These are phyloP conservation scores for Hypsopygia costalis DNA, from an alignment of 2,888 invertebrate species.

Conservation along the genomic window DNA sequence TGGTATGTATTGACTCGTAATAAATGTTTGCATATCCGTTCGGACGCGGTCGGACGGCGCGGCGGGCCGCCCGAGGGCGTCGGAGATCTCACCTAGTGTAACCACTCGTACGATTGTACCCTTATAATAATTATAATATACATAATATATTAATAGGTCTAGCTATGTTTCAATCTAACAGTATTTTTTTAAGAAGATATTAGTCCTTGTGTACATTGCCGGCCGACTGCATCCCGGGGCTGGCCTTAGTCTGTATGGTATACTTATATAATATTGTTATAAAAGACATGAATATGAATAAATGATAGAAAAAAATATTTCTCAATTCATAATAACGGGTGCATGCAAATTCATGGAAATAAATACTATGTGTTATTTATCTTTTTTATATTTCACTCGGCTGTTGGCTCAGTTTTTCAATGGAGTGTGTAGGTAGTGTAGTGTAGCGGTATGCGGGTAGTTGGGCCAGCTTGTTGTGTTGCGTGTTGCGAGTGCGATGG, in stretches of 20 bases:
- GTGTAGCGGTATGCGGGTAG: slow-evolving; percentile 37
- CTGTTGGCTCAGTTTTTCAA: slow-evolving; percentile 71
- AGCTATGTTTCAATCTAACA: slow-evolving; percentile 81
- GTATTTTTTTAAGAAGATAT: slow-evolving; percentile 81
- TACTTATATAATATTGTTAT: slow-evolving; percentile 70
- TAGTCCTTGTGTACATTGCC: slow-evolving; percentile 77
- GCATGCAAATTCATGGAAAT: slow-evolving; percentile 76
- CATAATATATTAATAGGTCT: slow-evolving; percentile 72
- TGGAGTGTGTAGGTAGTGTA: slow-evolving; percentile 41
- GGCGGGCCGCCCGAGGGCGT: slow-evolving; percentile 70
- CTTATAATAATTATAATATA: slow-evolving; percentile 71
- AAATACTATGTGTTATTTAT: slow-evolving; percentile 77
- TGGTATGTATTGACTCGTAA: slow-evolving; percentile 61
- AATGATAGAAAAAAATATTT: slow-evolving; percentile 71
- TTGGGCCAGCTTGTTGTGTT: slow-evolving; percentile 33
- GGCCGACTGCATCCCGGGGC: slow-evolving; percentile 60
- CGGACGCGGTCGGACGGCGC: slow-evolving; percentile 70
- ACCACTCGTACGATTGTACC: slow-evolving; percentile 75
- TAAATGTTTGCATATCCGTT: slow-evolving; percentile 77
- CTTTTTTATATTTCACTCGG: slow-evolving; percentile 79
- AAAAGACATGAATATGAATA: slow-evolving; percentile 76
- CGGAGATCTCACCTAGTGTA: slow-evolving; percentile 78
- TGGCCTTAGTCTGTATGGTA: slow-evolving; percentile 72
- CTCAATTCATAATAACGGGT: slow-evolving; percentile 78
- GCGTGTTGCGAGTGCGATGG: slow-evolving; percentile 22